Percentiles rank a stretch among this genome's conserved stretches.
Conservation (phyloP, 2,797 vertebrate genomes). For the Poecilia gillii region DNA sequence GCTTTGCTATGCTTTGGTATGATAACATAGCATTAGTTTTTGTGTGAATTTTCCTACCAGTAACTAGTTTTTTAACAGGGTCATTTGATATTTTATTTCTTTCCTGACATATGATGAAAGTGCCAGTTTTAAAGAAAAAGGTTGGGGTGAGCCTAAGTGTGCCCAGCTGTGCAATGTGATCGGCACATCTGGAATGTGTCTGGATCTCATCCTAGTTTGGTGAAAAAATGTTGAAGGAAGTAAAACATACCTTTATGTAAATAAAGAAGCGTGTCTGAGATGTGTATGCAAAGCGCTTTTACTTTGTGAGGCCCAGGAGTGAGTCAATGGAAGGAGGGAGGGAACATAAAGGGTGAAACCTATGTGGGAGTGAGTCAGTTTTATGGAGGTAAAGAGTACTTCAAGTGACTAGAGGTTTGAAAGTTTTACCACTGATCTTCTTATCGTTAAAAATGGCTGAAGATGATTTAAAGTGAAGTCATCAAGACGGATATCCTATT, state of each 20-base stretch:
- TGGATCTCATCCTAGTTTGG: conserved; percentile 59
- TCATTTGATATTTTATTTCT: conserved; percentile 34
- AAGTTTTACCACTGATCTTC: conserved; percentile 20
- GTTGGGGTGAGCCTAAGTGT: conserved; percentile 61
- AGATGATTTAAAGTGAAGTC: conserved; percentile 2
- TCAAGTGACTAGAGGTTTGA: conserved; percentile 24
- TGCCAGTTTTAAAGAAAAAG: conserved; percentile 33
- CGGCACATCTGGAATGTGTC: conserved; percentile 79
- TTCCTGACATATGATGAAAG: conserved; percentile 30
- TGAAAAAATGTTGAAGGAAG: conserved; percentile 60
- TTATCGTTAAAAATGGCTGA: neutral
- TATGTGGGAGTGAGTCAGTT: conserved; percentile 50
- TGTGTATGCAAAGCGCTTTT: conserved; percentile 24
- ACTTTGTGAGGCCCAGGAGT: conserved; percentile 32
- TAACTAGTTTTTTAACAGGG: conserved; percentile 11
- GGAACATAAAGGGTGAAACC: conserved; percentile 36
- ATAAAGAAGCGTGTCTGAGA: conserved; percentile 64
- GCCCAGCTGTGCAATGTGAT: conserved; percentile 80
- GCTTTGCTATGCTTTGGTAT: neutral
- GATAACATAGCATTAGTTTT: neutral
- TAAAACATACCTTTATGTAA: conserved; percentile 68
- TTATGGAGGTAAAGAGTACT: conserved; percentile 46
- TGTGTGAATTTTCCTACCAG: conserved; percentile 1
- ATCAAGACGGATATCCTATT: neutral
- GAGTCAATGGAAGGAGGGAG: conserved; percentile 23